A percentile compares a stretch with the other conserved stretches of the same genome.
Evolutionary conservation across 1,140 invertebrate genomes (phyloP).

Genomic region (Harpegnathos saltator): DNA sequence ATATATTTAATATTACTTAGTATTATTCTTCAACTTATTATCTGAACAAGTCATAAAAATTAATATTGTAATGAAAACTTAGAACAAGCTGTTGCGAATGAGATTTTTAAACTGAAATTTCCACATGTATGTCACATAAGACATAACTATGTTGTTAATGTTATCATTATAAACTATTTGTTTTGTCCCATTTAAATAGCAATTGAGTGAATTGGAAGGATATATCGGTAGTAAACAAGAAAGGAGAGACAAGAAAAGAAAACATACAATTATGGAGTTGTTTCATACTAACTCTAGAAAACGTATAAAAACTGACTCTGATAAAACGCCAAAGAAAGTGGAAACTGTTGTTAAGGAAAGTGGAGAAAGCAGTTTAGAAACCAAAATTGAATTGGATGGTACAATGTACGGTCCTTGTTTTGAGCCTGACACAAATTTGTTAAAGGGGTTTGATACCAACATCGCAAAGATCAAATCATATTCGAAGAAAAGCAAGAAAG

Average conservation of each 20-base stretch:
- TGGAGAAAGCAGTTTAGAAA: slow-evolving; percentile 61
- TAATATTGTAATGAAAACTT: slow-evolving; percentile 3
- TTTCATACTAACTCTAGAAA: slow-evolving; percentile 86
- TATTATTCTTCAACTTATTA: not conserved
- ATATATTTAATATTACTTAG: slow-evolving; percentile 14
- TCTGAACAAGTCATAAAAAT: not conserved
- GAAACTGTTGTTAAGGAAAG: slow-evolving; percentile 50
- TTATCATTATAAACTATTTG: slow-evolving; percentile 18
- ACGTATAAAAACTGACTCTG: slow-evolving; percentile 76
- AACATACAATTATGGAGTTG: slow-evolving; percentile 90
- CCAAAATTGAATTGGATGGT: slow-evolving; percentile 67
- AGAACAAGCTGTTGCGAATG: not conserved
- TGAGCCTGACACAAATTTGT: slow-evolving; percentile 75
- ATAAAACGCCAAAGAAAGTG: slow-evolving; percentile 82
- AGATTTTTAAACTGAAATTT: not conserved
- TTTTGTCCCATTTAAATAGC: slow-evolving; percentile 63
- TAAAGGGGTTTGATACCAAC: slow-evolving; percentile 72
- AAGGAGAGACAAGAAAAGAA: slow-evolving; percentile 89
- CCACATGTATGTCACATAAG: not conserved
- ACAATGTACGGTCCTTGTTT: slow-evolving; percentile 69
- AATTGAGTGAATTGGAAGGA: slow-evolving; percentile 74
- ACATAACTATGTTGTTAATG: not conserved
- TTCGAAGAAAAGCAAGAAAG: slow-evolving; percentile 77
- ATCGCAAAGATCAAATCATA: slow-evolving; percentile 70
- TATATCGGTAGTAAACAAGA: slow-evolving; percentile 88